Evolutionary conservation across 37 sponge, comb jelly and placozoan genomes (phyloP), one percentile per base, ranked within the genome.

Genomic region (Halisarca cf. caerulea): DNA sequence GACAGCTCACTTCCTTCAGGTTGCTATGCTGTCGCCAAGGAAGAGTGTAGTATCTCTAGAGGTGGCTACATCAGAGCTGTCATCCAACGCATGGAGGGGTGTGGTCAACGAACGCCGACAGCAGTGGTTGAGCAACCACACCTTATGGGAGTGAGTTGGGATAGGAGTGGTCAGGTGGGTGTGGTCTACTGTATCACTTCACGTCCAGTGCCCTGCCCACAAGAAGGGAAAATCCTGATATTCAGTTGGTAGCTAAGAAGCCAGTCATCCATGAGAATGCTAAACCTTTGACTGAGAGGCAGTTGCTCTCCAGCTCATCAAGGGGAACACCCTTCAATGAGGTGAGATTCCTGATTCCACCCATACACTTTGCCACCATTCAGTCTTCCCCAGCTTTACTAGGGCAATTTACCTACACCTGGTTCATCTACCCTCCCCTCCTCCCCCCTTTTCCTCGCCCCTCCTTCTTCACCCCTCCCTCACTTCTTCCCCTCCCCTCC

Each of bases 91-190:
- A 25, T 74, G 77, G 77, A 37, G 36, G 44, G 77, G 42, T n/a
- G 9, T 41, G 6, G 44, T 74, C 41, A 6, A n/a, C n/a, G 45
- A 41, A 37, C 21, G 77, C 24, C 41, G 45, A 21, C 45, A 74
- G 44, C 45, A 74, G 43, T 74, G 77, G 77, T 23, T 41, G 25
- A 37, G 15, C 38, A 38, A n/a, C 2, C 77, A 74, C 77, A 40
- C 24, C 3, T 44, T 74, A 11, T 74, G 77, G 77, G 77, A 74
- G 77, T 74, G 45, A 74, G 77, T 47, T 47, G 6, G 51, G 9
- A 47, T 47, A 15, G 64, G 64, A 20, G 64, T 62, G 64, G 9
- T 5, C 15, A 7, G 24, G 64, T 61, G 64, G 64, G 28, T 6
- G 30, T 27, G 30, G 28, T 61, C 24, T 23, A 7, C 64, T 15